phyloP scores from a whole-genome alignment of 2,888 invertebrate genomes.

The Malthinus seriepunctatus region DNA sequence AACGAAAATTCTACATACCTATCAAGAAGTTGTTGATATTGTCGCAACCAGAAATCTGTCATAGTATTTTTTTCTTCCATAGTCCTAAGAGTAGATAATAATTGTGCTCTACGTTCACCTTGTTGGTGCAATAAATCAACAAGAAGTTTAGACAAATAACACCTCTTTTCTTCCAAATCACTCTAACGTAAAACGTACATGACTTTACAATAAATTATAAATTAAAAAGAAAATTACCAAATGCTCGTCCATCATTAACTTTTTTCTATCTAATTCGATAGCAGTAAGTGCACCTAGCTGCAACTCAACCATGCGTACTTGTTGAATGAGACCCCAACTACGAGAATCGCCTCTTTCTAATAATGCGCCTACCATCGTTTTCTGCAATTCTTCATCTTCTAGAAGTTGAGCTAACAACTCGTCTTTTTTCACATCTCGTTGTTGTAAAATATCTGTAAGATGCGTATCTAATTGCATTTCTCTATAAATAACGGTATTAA shows the following conservation, averaged over 20 bases:
- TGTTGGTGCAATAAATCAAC: slow-evolving; percentile 72
- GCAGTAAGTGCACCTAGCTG: slow-evolving; percentile 73
- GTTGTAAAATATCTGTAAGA: slow-evolving; percentile 62
- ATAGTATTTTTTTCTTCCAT: slow-evolving; percentile 66
- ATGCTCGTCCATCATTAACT: slow-evolving; percentile 68
- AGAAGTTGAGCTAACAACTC: slow-evolving; percentile 64
- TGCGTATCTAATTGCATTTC: slow-evolving; percentile 66
- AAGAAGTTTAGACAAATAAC: slow-evolving; percentile 67
- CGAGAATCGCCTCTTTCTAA: slow-evolving; percentile 74
- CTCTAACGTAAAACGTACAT: slow-evolving; percentile 52
- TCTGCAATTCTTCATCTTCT: slow-evolving; percentile 72
- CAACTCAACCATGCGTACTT: slow-evolving; percentile 71
- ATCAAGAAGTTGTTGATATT: slow-evolving; percentile 83
- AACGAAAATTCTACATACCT: slow-evolving; percentile 42
- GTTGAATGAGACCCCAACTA: slow-evolving; percentile 76
- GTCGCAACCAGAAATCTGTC: slow-evolving; percentile 74
- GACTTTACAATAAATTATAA: slow-evolving; percentile 8
- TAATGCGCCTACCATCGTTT: slow-evolving; percentile 71
- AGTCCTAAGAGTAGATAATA: slow-evolving; percentile 69
- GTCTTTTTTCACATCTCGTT: slow-evolving; percentile 65
- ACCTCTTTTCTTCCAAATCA: slow-evolving; percentile 70
- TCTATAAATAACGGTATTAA: slow-evolving; percentile 42
- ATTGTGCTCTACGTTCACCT: slow-evolving; percentile 65
- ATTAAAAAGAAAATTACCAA: slow-evolving; percentile 56
- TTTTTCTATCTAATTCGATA: slow-evolving; percentile 73